These are phyloP conservation scores for Eueremaeus valkanovi DNA, from an alignment of 2,888 invertebrate genomes.

Conservation along the genomic window DNA sequence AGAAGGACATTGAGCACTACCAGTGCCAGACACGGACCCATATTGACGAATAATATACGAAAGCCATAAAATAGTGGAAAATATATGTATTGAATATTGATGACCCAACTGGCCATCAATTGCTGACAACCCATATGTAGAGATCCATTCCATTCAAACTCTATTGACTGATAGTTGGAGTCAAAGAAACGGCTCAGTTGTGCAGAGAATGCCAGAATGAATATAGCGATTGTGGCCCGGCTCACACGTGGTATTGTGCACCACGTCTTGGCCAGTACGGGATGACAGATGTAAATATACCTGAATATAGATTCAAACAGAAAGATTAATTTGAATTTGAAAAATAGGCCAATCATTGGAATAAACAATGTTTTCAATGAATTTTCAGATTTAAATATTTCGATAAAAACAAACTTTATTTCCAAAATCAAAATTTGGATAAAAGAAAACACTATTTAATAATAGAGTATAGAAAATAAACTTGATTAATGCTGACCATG, in stretches of 20 bases:
- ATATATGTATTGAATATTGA: conserved; percentile 62
- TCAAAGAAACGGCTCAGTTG: conserved; percentile 61
- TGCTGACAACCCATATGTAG: conserved; percentile 46
- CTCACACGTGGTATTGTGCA: conserved; percentile 65
- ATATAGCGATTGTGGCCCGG: conserved; percentile 72
- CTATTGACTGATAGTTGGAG: background rate
- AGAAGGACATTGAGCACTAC: conserved; percentile 82
- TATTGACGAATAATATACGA: conserved; percentile 83
- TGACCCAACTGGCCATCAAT: conserved; percentile 65
- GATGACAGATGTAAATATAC: conserved; percentile 91
- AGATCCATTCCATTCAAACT: background rate
- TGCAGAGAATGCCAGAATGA: conserved; percentile 70
- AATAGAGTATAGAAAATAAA: too few species aligned
- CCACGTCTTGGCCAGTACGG: conserved; percentile 74
- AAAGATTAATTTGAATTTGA: background rate
- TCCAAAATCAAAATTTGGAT: too few species aligned
- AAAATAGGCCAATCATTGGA: too few species aligned
- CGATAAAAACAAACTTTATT: background rate
- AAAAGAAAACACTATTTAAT: too few species aligned
- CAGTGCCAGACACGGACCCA: conserved; percentile 79
- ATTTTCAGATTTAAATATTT: background rate
- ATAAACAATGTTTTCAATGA: background rate
- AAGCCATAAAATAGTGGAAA: conserved; percentile 72
- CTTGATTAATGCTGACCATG: too few species aligned
- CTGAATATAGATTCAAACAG: conserved; percentile 52